Percentiles rank a stretch among this genome's conserved stretches.
phyloP scores from a whole-genome alignment of 2,888 invertebrate genomes.

The Polia nebulosa region DNA sequence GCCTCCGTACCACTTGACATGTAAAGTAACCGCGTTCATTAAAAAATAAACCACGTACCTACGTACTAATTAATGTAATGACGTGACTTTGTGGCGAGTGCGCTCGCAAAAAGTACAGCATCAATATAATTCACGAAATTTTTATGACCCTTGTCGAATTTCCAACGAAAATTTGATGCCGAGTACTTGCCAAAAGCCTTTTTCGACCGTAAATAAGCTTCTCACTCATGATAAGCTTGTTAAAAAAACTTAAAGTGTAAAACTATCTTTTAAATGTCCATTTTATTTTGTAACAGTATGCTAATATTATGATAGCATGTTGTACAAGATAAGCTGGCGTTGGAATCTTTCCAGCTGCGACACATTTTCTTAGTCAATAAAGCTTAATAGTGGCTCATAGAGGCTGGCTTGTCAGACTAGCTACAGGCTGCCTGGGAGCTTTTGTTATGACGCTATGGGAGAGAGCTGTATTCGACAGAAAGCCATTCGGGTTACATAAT shows the following conservation, averaged over 20 bases:
- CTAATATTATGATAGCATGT: constrained; percentile 38
- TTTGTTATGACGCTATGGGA: constrained; percentile 54
- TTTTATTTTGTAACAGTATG: constrained; percentile 38
- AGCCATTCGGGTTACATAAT: constrained; percentile 35
- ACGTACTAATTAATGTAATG: constrained; percentile 58
- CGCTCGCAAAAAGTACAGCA: constrained; percentile 40
- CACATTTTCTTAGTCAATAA: constrained; percentile 60
- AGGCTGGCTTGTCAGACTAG: constrained; percentile 35
- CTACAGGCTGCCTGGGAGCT: constrained; percentile 43
- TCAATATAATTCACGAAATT: constrained; percentile 41
- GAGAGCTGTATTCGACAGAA: constrained; percentile 52
- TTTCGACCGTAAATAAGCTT: constrained; percentile 27
- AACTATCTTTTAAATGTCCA: constrained; percentile 25
- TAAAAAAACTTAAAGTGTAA: constrained; percentile 31
- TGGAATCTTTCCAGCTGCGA: constrained; percentile 57
- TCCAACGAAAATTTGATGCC: constrained; percentile 40
- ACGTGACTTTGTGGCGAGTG: constrained; percentile 49
- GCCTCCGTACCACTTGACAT: constrained; percentile 38
- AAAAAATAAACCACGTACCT: constrained; percentile 56
- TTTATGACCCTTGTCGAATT: constrained; percentile 49
- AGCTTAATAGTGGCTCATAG: constrained; percentile 54
- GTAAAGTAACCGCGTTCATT: constrained; percentile 56
- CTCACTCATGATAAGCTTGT: constrained; percentile 4
- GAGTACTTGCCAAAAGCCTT: constrained; percentile 26
- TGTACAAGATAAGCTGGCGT: constrained; percentile 47